Evolutionary conservation across 2,113 vertebrate genomes (phyloP).

Genomic region (Oncorhynchus tshawytscha): DNA sequence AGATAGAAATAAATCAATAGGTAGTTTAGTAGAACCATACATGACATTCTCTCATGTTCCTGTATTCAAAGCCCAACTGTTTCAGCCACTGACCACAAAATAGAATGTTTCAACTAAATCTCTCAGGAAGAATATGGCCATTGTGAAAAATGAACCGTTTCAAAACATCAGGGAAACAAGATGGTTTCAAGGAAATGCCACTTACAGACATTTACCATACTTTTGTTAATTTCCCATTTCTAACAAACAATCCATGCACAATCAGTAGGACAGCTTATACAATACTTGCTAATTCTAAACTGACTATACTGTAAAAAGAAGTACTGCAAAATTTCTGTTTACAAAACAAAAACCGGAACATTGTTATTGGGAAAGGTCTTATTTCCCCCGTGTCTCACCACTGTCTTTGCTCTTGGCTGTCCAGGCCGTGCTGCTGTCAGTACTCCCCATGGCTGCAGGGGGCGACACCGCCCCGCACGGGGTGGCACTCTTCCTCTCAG

Average conservation of each 20-base stretch:
- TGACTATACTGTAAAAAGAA: no score
- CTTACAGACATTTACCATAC: background rate
- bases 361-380: background rate
- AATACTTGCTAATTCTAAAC: no score
- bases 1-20: background rate
- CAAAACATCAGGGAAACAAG: background rate
- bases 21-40: background rate
- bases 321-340: no score
- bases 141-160: background rate
- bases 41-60: background rate
- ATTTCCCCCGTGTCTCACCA: slow-evolving; percentile 67
- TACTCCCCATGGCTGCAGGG: slow-evolving; percentile 41
- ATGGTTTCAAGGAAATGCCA: background rate
- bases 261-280: no score
- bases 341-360: no score
- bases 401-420: slow-evolving; percentile 72
- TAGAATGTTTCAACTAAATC: background rate
- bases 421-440: slow-evolving; percentile 69
- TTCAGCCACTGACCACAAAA: background rate
- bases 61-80: background rate
- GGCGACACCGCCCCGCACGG: slow-evolving; percentile 38
- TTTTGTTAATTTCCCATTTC: no score
- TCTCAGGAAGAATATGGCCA: background rate
- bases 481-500: slow-evolving; percentile 43
- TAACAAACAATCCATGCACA: no score